Percentiles rank a stretch among this genome's conserved stretches.
These are phyloP conservation scores for Oncopodura yosiiana DNA, from an alignment of 1,140 invertebrate genomes.

Conservation along the genomic window DNA sequence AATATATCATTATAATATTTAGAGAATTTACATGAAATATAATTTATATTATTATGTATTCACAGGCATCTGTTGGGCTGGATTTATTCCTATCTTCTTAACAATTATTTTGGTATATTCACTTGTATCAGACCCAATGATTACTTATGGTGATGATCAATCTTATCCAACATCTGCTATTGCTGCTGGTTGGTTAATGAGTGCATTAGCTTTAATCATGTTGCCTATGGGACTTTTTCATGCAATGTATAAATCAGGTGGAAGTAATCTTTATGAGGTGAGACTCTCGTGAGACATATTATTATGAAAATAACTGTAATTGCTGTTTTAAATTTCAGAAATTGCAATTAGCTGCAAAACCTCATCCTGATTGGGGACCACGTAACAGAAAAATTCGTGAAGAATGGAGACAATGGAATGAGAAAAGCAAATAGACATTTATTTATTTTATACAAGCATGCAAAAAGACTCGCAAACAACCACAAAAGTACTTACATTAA, in stretches of 20 bases:
- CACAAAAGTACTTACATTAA: too few species aligned
- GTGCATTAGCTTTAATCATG: background rate
- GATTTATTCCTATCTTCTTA: too few species aligned
- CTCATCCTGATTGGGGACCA: constrained; percentile 10
- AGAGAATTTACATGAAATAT: constrained; percentile 57
- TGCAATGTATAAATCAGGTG: constrained; percentile 1
- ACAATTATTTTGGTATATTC: background rate
- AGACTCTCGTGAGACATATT: background rate
- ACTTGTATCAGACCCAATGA: background rate
- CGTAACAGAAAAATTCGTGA: constrained; percentile 3
- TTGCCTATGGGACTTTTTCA: background rate
- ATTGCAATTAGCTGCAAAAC: background rate
- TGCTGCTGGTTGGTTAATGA: constrained; percentile 10
- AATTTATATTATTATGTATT: constrained; percentile 50
- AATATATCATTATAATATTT: constrained; percentile 65
- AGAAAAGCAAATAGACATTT: too few species aligned
- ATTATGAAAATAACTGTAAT: background rate
- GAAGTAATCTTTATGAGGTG: background rate
- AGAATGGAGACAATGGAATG: too few species aligned
- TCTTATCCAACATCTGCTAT: constrained; percentile 3
- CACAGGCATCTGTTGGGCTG: too few species aligned
- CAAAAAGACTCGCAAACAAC: too few species aligned
- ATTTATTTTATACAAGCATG: too few species aligned
- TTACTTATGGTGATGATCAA: background rate
- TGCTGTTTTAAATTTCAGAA: constrained; percentile 3